Base-by-base conservation (phyloP, 2,797 vertebrate species). In the Aplochiton taeniatus region DNA sequence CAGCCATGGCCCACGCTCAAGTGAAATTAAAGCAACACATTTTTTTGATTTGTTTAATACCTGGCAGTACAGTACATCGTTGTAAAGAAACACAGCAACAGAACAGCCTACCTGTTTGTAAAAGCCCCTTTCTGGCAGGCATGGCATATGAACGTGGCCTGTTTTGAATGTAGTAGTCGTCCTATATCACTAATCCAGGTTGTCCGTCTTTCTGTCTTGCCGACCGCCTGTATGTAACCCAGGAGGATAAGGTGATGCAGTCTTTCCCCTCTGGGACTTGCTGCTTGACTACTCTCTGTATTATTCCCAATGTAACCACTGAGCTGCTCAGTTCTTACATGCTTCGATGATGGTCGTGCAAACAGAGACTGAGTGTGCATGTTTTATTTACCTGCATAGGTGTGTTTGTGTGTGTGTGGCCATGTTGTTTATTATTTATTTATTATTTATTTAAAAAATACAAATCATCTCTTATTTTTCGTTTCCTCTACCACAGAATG, bases 181-280 rank as follows among this genome's bases (percentile, higher is more conserved):
- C 20, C 48, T 47, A 46, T 79, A 53, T 53, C 76, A 53, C 76
- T 83, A 83, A 91, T 75, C 13, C 70, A 31, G 63, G 66, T 80
- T 63, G 51, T 50, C 11, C 44, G 53, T 90, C 69, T 94, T 84
- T 94, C 91, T 89, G 86, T 85, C 90, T 84, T 85, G 83, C 82
- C 89, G 79, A 65, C 31, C 76, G 71, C 80, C 69, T 73, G 54
- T 88, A 55, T 92, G 60, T 93, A 79, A 75, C 78, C 80, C 91
- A 98, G 98, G 98, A 98, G 82, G 91, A 96, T 77, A 93, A 98
- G 98, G 98, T 99, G 95, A 98, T 86, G 6, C 80, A 87, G 88
- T 85, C 89, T 88, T 68, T 66, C 70, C 78, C 90, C 86, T 84
- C 66, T 80, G 81, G 84, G 86, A 66, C 44, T 73, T 66, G 80